Conservation (phyloP, 2,797 vertebrate genomes). For the Gallinago nigripennis region DNA sequence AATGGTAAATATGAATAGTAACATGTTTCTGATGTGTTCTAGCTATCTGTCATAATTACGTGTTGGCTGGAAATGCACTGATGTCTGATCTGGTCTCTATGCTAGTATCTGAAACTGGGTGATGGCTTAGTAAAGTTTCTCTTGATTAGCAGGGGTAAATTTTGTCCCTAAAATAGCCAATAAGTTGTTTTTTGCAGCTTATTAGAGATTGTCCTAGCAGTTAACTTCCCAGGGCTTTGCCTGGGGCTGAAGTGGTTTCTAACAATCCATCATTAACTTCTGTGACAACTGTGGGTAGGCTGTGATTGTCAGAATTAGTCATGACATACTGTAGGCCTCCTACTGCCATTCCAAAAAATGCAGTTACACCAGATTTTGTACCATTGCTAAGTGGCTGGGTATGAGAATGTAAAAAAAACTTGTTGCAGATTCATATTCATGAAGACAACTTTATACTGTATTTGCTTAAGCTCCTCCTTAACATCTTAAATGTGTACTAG, state of each 20-base stretch:
- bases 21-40: background rate
- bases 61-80: background rate
- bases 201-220: slow-evolving; percentile 48
- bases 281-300: slow-evolving; percentile 30
- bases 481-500: background rate
- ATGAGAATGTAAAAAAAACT: background rate
- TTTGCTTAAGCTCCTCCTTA: background rate
- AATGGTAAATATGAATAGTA: background rate
- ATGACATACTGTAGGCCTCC: slow-evolving; percentile 31
- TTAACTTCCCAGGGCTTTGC: slow-evolving; percentile 67
- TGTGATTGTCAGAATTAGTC: slow-evolving; percentile 58
- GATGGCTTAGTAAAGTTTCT: slow-evolving; percentile 37
- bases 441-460: background rate
- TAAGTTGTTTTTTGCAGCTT: slow-evolving; percentile 37
- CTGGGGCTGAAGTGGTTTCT: slow-evolving; percentile 48
- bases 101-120: background rate
- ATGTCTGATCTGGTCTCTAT: background rate
- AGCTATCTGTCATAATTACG: background rate
- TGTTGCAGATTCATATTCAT: background rate
- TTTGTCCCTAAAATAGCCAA: slow-evolving; percentile 51
- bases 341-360: slow-evolving; percentile 54
- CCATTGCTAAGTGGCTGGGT: background rate
- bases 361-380: background rate
- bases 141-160: slow-evolving; percentile 55
- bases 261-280: slow-evolving; percentile 66